phyloP scores from a whole-genome alignment of 2,113 vertebrate species.

The Varanus salvator region DNA sequence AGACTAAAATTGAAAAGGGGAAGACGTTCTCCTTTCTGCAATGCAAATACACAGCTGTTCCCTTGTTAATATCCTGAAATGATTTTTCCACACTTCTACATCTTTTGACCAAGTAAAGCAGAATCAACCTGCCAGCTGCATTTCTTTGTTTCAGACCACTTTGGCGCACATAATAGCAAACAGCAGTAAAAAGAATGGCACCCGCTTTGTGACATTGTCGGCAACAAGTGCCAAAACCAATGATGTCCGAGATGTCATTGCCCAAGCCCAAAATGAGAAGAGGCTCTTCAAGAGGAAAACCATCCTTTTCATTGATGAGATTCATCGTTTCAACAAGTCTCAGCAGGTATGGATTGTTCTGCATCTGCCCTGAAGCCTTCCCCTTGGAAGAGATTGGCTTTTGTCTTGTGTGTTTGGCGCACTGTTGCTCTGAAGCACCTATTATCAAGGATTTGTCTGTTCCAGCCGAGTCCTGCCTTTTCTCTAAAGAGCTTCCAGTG shows the following conservation, averaged over 20 bases:
- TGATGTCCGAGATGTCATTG: conserved; percentile 94
- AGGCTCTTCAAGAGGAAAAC: conserved; percentile 95
- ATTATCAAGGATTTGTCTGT: background rate
- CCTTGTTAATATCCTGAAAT: background rate
- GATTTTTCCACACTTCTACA: background rate
- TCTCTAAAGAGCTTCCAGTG: background rate
- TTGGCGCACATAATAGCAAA: conserved; percentile 95
- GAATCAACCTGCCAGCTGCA: conserved; percentile 42
- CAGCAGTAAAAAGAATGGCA: conserved; percentile 85
- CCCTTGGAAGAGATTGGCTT: background rate
- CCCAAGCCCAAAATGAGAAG: conserved; percentile 94
- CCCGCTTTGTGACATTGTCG: conserved; percentile 90
- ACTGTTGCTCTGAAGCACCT: background rate
- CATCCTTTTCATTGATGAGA: conserved; percentile 97
- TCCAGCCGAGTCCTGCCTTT: background rate
- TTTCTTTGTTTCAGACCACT: conserved; percentile 85
- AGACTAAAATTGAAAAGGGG: background rate
- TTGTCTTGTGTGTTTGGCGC: background rate
- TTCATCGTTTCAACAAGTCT: conserved; percentile 97
- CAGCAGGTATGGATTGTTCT: conserved; percentile 86
- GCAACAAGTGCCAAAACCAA: conserved; percentile 90
- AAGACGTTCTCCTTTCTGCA: background rate
- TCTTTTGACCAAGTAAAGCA: background rate
- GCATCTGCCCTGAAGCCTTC: rapidly evolving
- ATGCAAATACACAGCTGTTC: background rate